These are phyloP conservation scores for Acanthoscelides obtectus DNA, from an alignment of 2,888 invertebrate species.

Conservation along the genomic window DNA sequence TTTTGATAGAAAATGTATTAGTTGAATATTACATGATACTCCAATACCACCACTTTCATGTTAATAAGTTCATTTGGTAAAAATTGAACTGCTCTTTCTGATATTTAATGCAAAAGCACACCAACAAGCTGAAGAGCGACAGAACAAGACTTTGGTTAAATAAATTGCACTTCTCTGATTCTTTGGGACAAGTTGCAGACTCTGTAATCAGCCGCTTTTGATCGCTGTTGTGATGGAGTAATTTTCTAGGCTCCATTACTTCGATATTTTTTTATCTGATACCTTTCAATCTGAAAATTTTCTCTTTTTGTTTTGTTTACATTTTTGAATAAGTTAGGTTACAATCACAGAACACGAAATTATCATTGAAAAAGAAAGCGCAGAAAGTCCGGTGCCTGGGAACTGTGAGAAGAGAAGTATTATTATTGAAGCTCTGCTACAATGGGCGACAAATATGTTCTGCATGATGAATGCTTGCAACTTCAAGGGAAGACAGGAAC, in stretches of 20 bases:
- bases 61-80: neutral
- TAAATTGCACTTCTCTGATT: no score
- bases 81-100: neutral
- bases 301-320: neutral
- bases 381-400: no score
- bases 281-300: neutral
- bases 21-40: neutral
- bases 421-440: no score
- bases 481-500: no score
- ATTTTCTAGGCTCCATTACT: conserved; percentile 10
- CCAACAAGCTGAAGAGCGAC: neutral
- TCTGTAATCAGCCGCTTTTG: conserved; percentile 57
- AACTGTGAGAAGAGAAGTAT: no score
- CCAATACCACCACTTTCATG: neutral
- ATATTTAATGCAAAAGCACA: neutral
- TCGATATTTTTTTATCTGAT: no score
- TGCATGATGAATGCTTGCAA: no score
- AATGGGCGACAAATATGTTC: no score
- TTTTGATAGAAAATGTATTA: no score
- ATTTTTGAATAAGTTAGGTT: neutral
- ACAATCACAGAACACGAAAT: no score
- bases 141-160: neutral
- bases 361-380: no score
- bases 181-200: no score
- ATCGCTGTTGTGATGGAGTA: conserved; percentile 57